These are phyloP conservation scores for Anguilla pacifica DNA, from an alignment of 2,797 vertebrate species.

Conservation along the genomic window DNA sequence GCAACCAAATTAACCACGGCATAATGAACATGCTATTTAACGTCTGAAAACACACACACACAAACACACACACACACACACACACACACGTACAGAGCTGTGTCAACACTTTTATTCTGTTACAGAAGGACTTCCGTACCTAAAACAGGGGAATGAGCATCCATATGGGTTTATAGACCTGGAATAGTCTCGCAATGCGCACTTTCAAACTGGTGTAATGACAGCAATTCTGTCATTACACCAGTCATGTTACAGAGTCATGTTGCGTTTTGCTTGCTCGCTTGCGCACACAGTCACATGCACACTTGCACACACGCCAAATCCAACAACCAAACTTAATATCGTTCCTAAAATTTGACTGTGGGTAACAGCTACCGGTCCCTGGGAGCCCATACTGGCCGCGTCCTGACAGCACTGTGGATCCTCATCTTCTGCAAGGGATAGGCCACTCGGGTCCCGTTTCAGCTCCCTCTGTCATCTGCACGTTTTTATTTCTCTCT, in stretches of 20 bases:
- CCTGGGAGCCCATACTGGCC: background rate
- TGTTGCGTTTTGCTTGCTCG: background rate
- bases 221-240: too few relatives aligned
- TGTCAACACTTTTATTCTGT: too few relatives aligned
- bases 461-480: background rate
- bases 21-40: too few relatives aligned
- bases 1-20: too few relatives aligned
- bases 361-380: background rate
- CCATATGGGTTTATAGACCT: background rate
- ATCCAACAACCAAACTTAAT: background rate
- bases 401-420: background rate
- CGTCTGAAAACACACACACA: too few relatives aligned
- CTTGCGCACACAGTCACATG: background rate
- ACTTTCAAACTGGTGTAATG: background rate
- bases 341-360: background rate
- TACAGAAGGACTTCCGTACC: too few relatives aligned
- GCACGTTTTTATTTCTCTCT: background rate
- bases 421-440: background rate
- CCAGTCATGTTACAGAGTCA: too few relatives aligned
- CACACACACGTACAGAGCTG: too few relatives aligned
- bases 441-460: background rate
- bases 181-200: background rate
- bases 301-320: background rate
- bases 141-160: too few relatives aligned
- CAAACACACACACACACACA: too few relatives aligned